These are phyloP conservation scores for Thera britannica DNA, from an alignment of 2,888 invertebrate species.

Conservation along the genomic window DNA sequence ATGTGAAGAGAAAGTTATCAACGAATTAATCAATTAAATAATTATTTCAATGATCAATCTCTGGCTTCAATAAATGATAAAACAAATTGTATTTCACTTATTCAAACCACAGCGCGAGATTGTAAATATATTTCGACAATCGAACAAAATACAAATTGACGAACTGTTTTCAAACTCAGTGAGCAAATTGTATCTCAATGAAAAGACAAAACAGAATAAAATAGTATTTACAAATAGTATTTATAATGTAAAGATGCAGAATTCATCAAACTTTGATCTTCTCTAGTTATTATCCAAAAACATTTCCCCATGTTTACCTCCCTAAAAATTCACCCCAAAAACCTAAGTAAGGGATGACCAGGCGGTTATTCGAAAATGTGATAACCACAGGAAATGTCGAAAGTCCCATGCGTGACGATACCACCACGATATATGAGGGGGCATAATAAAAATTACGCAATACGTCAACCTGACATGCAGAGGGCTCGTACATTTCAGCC, in stretches of 20 bases:
- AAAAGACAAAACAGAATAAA: background rate
- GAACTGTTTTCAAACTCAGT: slow-evolving; percentile 21
- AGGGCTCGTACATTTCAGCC: slow-evolving; percentile 46
- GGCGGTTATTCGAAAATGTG: background rate
- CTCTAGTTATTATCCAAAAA: too few species aligned
- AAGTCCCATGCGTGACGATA: slow-evolving; percentile 23
- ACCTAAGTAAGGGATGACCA: background rate
- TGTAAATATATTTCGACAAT: slow-evolving; percentile 3
- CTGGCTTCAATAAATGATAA: background rate
- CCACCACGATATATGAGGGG: slow-evolving; percentile 24
- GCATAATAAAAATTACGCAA: slow-evolving; percentile 70
- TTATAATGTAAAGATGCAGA: too few species aligned
- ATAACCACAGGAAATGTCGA: slow-evolving; percentile 5
- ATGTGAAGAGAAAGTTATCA: too few species aligned
- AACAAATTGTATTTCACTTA: background rate
- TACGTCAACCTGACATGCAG: slow-evolving; percentile 66
- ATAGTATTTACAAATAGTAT: too few species aligned
- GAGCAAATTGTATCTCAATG: slow-evolving; percentile 19
- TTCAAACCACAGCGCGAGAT: background rate
- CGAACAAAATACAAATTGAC: slow-evolving; percentile 9
- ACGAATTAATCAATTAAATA: background rate
- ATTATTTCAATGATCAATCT: background rate
- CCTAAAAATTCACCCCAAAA: background rate
- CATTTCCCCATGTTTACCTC: too few species aligned
- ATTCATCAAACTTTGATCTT: too few species aligned